Evolutionary conservation across 2,113 vertebrate species (phyloP).

Genomic region (Mormyrus iriodes): DNA sequence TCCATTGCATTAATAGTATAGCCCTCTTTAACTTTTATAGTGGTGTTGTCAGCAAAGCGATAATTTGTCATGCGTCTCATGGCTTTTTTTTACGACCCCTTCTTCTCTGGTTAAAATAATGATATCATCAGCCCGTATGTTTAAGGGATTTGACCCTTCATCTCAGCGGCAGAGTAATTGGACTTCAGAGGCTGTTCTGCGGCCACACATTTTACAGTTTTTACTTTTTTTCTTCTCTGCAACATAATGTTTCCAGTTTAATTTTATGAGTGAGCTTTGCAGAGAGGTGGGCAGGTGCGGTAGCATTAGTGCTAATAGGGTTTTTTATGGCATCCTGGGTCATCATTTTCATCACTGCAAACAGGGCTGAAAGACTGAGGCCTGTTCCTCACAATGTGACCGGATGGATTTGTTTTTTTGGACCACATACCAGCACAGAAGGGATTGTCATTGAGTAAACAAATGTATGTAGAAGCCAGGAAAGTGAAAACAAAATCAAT

Average conservation of each 20-base stretch:
- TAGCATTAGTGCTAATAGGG: background rate
- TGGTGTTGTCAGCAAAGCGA: background rate
- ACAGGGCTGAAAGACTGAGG: background rate
- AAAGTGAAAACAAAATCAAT: background rate
- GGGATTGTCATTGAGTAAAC: background rate
- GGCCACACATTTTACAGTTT: background rate
- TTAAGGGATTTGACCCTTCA: constrained; percentile 5
- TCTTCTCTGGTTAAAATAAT: background rate
- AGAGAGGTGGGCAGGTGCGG: background rate
- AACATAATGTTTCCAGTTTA: background rate
- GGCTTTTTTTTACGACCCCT: background rate
- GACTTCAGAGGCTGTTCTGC: background rate
- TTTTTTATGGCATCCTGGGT: background rate
- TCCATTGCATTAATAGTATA: background rate
- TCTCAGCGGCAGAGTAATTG: background rate
- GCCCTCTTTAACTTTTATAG: background rate
- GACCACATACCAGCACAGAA: background rate
- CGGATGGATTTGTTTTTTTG: background rate
- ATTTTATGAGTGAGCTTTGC: background rate
- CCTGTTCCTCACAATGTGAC: background rate
- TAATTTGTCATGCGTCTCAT: background rate
- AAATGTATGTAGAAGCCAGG: background rate
- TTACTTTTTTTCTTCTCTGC: background rate
- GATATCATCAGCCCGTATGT: background rate
- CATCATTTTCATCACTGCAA: background rate